Conservation (phyloP, 2,888 invertebrate species). For the Eristalis pertinax region DNA sequence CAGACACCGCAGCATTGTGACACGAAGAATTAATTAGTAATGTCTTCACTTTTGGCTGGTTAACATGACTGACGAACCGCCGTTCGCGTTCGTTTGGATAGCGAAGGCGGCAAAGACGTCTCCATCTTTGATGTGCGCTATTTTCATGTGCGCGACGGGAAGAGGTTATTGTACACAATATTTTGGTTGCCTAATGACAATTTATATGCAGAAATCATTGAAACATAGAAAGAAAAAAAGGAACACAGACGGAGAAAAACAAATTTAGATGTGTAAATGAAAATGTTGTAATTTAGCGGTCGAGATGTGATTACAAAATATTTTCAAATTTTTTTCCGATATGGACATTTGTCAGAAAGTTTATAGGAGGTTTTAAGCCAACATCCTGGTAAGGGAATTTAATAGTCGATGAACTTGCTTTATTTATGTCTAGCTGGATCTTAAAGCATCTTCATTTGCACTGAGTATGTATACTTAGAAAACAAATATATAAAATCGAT, state of each 20-base stretch:
- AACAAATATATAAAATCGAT: too few relatives aligned
- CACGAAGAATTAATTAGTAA: slow-evolving; percentile 47
- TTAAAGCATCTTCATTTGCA: too few relatives aligned
- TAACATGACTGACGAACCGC: slow-evolving; percentile 12
- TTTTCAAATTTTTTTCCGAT: not conserved
- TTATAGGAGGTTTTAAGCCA: too few relatives aligned
- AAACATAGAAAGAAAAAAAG: not conserved
- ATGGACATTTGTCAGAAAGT: too few relatives aligned
- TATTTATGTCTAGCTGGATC: too few relatives aligned
- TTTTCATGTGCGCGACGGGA: slow-evolving; percentile 5
- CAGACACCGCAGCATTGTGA: not conserved
- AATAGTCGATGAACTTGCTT: too few relatives aligned
- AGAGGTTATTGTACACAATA: slow-evolving; percentile 25
- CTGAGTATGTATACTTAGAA: too few relatives aligned
- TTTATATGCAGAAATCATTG: slow-evolving; percentile 24
- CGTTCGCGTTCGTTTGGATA: not conserved
- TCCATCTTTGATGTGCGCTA: slow-evolving; percentile 53
- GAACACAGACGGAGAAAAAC: not conserved
- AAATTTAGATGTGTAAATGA: not conserved
- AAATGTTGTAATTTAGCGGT: not conserved
- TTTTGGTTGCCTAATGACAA: slow-evolving; percentile 45
- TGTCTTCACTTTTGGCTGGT: slow-evolving; percentile 48
- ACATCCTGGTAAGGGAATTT: too few relatives aligned
- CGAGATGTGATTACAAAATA: not conserved
- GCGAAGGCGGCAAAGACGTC: slow-evolving; percentile 30